Evolutionary conservation across 2,113 vertebrate species (phyloP).

Genomic region (Bos taurus): ARS-UCD2.0 NC_037332.1:101874001-101874500

Average conservation of each 20-base stretch:
- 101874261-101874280: background rate
- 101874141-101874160: background rate
- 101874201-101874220: background rate
- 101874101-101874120: background rate
- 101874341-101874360: background rate
- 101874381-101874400: background rate
- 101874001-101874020: background rate
- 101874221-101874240: background rate
- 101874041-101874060: rapidly evolving
- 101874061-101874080: background rate
- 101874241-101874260: background rate
- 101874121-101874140: background rate
- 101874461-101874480: background rate
- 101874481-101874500: background rate
- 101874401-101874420: background rate
- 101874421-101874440: background rate
- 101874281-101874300: background rate
- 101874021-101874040: background rate
- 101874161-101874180: background rate
- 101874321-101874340: background rate
- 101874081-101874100: background rate
- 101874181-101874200: background rate
- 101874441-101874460: background rate
- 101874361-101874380: background rate
- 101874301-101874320: background rate